Evolutionary conservation across 2,888 invertebrate species (phyloP), one percentile per base, ranked within the genome.

Genomic region (Caenorhabditis angaria): DNA sequence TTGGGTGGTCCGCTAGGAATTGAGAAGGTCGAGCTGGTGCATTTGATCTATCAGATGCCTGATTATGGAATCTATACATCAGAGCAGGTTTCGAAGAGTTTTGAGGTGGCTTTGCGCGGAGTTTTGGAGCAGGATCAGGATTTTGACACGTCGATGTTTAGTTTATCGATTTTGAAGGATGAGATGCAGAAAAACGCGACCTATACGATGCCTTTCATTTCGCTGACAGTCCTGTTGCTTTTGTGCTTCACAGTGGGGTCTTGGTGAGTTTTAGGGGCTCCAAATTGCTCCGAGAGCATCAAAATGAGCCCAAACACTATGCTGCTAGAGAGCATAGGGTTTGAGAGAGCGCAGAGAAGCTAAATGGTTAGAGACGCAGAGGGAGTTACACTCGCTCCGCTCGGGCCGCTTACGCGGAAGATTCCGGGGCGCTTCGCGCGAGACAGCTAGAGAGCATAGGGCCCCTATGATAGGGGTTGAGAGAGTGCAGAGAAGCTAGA

Each of bases 151-250:
- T 74, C 79, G 8, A 76, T 81, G 68, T 81, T 81, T 68, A 83
- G 83, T 58, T 53, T 87, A 25, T 78, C 84, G 6, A 87, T 86
- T 62, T 69, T 87, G 55, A 84, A 72, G 75, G 79, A 84, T 29
- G 87, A 87, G 67, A 84, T 87, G 83, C 78, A 81, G 59, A 87
- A 87, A 73, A 87, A 87, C 69, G 85, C 87, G 14, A 85, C 83
- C 5, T 86, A 86, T 71, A 87, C 87, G 6, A 70, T 87, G 50
- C 86, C 86, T 0, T 87, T 82, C 66, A 85, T 87, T 32, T 82
- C 86, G 0, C 63, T 87, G 1, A 87, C 87, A 5, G 68, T 85
- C 1, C 66, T 85, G 20, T 65, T 86, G n/a, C 68, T 87, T 4
- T 61, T 87, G n/a, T 69, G 77, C 10, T 87, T 87, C 72, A 85